phyloP scores from a whole-genome alignment of 2,797 vertebrate genomes.

The Aulostomus chinensis region DNA sequence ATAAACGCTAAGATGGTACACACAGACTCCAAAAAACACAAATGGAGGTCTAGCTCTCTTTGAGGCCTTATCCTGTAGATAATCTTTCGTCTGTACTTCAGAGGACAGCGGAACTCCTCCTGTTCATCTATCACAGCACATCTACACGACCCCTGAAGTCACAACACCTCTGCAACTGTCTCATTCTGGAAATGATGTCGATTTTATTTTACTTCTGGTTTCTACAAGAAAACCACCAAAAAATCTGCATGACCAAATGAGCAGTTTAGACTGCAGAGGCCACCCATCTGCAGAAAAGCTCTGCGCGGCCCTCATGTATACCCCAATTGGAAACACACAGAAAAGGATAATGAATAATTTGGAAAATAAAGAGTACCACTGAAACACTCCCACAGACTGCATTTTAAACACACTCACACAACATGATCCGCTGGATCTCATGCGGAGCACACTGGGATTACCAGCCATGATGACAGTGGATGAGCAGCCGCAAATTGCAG shows the following conservation, averaged over 20 bases:
- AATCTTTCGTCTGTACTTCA: background rate
- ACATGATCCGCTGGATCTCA: slow-evolving; percentile 17
- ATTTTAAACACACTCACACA: slow-evolving; percentile 7
- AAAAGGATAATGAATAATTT: too few relatives aligned
- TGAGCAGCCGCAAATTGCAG: slow-evolving; percentile 67
- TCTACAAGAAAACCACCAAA: too few relatives aligned
- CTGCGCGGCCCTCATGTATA: too few relatives aligned
- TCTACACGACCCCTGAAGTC: slow-evolving; percentile 4
- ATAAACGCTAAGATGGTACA: background rate
- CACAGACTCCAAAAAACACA: background rate
- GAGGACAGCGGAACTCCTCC: too few relatives aligned
- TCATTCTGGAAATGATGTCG: slow-evolving; percentile 20
- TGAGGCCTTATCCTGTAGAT: background rate
- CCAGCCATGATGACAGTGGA: slow-evolving; percentile 60
- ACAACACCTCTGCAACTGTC: slow-evolving; percentile 22
- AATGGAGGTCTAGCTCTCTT: background rate
- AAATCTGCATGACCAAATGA: too few relatives aligned
- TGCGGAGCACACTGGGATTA: slow-evolving; percentile 30
- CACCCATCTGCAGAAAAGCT: slow-evolving; percentile 41
- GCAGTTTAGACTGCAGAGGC: slow-evolving; percentile 65
- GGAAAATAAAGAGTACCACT: too few relatives aligned
- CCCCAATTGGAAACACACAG: too few relatives aligned
- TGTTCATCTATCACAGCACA: background rate
- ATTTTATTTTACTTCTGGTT: too few relatives aligned
- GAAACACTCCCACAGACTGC: too few relatives aligned